Evolutionary conservation across 2,113 vertebrate genomes (phyloP).

Genomic region (Cryptotis parvus): DNA sequence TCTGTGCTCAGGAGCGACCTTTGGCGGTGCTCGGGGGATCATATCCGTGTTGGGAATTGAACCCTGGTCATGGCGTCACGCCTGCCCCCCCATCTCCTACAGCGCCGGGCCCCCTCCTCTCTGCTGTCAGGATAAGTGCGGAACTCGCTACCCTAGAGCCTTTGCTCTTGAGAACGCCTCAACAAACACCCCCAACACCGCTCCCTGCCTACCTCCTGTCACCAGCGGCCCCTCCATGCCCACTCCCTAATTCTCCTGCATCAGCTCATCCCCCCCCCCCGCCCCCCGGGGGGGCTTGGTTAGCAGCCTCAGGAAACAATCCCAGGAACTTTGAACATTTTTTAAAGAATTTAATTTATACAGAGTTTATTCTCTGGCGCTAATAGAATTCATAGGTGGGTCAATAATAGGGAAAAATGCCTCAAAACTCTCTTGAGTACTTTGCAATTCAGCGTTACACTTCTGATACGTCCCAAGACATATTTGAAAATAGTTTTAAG

Average conservation of each 20-base stretch:
- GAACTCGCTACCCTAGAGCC: background rate
- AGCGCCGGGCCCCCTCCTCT: background rate
- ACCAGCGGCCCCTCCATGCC: background rate
- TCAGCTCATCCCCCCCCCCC: fast-evolving
- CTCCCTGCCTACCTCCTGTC: background rate
- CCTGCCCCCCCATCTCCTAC: background rate
- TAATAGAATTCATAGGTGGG: no score
- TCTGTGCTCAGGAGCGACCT: no score
- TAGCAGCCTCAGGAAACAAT: background rate
- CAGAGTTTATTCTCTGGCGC: no score
- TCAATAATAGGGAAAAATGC: no score
- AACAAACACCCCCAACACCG: background rate
- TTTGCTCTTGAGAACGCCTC: background rate
- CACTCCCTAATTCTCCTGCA: background rate
- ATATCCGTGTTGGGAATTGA: no score
- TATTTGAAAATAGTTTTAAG: no score
- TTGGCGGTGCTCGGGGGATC: no score
- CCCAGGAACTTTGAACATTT: background rate
- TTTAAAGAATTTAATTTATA: no score
- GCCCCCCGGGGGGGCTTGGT: no score
- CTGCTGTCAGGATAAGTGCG: background rate
- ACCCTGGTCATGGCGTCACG: background rate
- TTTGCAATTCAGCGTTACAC: no score
- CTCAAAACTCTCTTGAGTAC: no score
- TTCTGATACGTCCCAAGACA: no score